Evolutionary conservation across 1,140 invertebrate genomes (phyloP).

Genomic region (Trichoplusia ni): DNA sequence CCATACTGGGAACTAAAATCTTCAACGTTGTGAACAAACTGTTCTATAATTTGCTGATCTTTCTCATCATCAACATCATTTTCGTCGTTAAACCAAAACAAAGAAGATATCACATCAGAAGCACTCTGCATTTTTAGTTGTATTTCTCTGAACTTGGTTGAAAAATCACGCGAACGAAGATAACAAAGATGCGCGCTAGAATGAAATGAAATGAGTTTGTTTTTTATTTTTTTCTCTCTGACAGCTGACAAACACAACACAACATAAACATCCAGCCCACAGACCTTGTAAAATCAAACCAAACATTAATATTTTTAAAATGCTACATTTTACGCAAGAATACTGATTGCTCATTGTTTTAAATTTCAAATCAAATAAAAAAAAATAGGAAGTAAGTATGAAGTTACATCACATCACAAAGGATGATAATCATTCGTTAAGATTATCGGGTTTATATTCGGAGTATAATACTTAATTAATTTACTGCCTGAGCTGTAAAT

Average conservation of each 20-base stretch:
- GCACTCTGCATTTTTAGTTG: constrained; percentile 63
- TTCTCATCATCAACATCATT: constrained; percentile 52
- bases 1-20: constrained; percentile 96
- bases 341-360: too few relatives aligned
- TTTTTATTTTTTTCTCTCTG: neutral
- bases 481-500: too few relatives aligned
- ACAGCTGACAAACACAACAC: neutral
- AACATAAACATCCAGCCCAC: too few relatives aligned
- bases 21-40: constrained; percentile 83
- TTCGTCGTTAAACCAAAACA: constrained; percentile 66
- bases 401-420: too few relatives aligned
- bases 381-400: too few relatives aligned
- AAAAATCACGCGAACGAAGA: constrained; percentile 1
- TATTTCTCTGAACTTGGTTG: neutral
- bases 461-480: too few relatives aligned
- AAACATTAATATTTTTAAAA: too few relatives aligned
- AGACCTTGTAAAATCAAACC: too few relatives aligned
- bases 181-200: constrained; percentile 11
- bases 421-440: too few relatives aligned
- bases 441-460: too few relatives aligned
- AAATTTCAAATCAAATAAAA: too few relatives aligned
- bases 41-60: constrained; percentile 67
- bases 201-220: constrained; percentile 17
- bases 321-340: too few relatives aligned
- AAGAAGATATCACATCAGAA: constrained; percentile 68